Conservation (phyloP, 2,113 vertebrate genomes). For the Harpagus bidentatus region DNA sequence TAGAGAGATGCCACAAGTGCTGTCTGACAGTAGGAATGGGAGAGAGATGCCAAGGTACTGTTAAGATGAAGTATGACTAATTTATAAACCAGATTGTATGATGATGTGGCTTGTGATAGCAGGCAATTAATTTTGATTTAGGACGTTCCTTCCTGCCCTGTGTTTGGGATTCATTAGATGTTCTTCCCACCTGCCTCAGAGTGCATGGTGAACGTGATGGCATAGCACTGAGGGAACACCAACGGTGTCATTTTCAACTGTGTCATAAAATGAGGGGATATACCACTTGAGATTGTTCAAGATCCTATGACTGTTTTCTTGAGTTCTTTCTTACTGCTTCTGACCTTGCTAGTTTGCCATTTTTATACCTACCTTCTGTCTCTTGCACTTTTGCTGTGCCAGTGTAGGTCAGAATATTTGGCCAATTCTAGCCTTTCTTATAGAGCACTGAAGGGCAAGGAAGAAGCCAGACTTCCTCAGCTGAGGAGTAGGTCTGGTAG, state of each 20-base stretch:
- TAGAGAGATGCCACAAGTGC: background rate
- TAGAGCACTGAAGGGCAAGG: background rate
- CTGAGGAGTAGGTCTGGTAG: background rate
- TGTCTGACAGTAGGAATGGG: background rate
- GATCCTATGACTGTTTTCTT: background rate
- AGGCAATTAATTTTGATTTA: slow-evolving; percentile 48
- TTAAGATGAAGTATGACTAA: slow-evolving; percentile 20
- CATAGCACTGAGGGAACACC: background rate
- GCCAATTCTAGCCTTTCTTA: background rate
- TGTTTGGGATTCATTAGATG: background rate
- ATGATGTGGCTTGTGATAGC: slow-evolving; percentile 31
- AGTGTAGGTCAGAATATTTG: background rate
- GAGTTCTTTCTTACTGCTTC: background rate
- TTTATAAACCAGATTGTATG: slow-evolving; percentile 16
- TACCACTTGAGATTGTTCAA: background rate
- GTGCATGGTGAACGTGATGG: background rate
- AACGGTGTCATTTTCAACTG: fast-evolving
- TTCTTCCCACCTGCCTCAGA: background rate
- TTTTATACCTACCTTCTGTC: background rate
- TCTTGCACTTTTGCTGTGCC: background rate
- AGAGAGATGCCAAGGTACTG: background rate
- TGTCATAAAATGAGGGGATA: background rate
- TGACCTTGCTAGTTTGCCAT: background rate
- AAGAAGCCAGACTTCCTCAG: background rate
- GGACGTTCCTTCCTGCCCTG: background rate